phyloP scores from a whole-genome alignment of 2,888 invertebrate species.

The Hartigia nigra region DNA sequence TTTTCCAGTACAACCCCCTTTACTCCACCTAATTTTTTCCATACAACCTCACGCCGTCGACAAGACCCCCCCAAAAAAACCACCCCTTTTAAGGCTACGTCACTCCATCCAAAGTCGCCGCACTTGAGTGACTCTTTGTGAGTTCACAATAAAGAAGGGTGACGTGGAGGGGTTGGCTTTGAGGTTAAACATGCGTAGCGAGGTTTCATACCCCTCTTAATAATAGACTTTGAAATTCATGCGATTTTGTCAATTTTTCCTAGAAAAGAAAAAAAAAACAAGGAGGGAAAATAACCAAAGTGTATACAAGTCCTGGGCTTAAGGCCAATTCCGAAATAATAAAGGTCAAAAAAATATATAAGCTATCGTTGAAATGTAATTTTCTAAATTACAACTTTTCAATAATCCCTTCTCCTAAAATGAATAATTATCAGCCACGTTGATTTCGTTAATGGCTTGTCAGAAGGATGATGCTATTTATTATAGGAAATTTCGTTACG shows the following conservation, averaged over 20 bases:
- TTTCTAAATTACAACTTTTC: background rate
- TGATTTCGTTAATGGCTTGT: background rate
- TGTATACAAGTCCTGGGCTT: background rate
- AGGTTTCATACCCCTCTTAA: conserved; percentile 40
- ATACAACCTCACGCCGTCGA: background rate
- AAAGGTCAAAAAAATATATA: background rate
- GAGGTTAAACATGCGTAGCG: background rate
- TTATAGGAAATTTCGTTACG: background rate
- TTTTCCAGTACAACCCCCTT: background rate
- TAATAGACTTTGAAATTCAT: conserved; percentile 54
- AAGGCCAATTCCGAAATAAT: background rate
- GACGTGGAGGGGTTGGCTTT: background rate
- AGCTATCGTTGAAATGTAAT: background rate
- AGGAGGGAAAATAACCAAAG: background rate
- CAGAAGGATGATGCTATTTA: background rate
- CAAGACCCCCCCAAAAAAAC: conserved; percentile 9
- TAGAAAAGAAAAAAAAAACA: background rate
- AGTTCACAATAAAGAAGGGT: background rate
- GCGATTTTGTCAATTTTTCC: conserved; percentile 51
- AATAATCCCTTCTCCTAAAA: background rate
- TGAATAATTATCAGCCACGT: background rate
- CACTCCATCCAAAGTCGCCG: conserved; percentile 7
- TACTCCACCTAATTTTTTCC: background rate
- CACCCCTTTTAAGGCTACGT: conserved; percentile 18
- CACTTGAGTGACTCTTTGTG: background rate